Evolutionary conservation across 1,140 invertebrate species (phyloP), one percentile per base, ranked within the genome.

Genomic region (Aricia agestis): DNA sequence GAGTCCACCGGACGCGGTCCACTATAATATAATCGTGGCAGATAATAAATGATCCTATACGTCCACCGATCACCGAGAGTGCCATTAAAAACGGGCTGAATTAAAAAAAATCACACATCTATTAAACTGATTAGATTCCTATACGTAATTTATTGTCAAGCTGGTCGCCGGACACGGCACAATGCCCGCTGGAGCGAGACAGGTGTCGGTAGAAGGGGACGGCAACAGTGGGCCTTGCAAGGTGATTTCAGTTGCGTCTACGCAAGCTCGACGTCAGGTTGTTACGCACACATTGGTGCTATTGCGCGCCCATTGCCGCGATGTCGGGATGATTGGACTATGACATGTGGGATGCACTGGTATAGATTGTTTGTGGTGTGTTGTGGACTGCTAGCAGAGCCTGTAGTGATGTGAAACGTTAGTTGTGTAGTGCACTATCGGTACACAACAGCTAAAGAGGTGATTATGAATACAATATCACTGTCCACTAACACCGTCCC

Each of bases 41-140:
- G 66, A 68, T 68, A 68, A 80, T 80, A 72, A 77, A 78, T 75
- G 74, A 73, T 73, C 70, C 63, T 67, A 74, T 72, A 74, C 61
- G 79, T 80, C 72, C 70, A 76, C 69, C 72, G 72, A 82, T 78
- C 78, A 80, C 59, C 18, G 9, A 70, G 70, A 68, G 70, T 72
- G 73, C 81, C 78, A 86, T 86, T 89, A 86, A 80, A 77, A 82
- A 81, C 76, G 78, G 77, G 81, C 66, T 74, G 78, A 77, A 80
- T 80, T 80, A 81, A 82, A 86, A 85, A 90, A 88, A 89, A 87
- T 83, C 84, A 87, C 83, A 89, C 82, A 87, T 85, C 85, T 88
- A 90, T 88, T 90, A 87, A 87, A 90, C 81, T 88, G 88, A 90
- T 90, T 89, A 90, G 88, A 90, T 89, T 89, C 83, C 84, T 84